Percentiles rank a stretch among this genome's conserved stretches.
These are phyloP conservation scores for Eilema caniola DNA, from an alignment of 2,888 invertebrate species.

Conservation along the genomic window DNA sequence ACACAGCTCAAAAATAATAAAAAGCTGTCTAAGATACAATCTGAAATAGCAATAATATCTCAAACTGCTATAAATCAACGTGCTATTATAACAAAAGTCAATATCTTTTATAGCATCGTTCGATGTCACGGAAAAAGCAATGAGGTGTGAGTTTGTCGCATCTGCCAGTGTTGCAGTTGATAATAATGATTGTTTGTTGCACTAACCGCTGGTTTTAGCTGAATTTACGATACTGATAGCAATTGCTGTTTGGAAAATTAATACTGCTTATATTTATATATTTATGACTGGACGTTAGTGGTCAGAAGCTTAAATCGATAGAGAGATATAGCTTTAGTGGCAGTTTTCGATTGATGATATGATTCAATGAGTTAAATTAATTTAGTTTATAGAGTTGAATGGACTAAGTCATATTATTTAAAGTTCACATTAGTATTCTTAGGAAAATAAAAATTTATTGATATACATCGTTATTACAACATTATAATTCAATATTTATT, in stretches of 20 bases:
- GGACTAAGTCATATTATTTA: neutral
- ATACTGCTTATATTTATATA: slow-evolving; percentile 37
- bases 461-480: neutral
- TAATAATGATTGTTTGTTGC: slow-evolving; percentile 75
- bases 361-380: neutral
- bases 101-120: slow-evolving; percentile 80
- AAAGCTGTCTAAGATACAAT: slow-evolving; percentile 1
- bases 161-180: slow-evolving; percentile 71
- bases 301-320: slow-evolving; percentile 25
- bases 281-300: slow-evolving; percentile 36
- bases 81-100: slow-evolving; percentile 71
- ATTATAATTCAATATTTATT: too few species aligned
- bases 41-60: slow-evolving; percentile 21
- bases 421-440: neutral
- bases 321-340: slow-evolving; percentile 26
- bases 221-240: slow-evolving; percentile 54
- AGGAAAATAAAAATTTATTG: neutral
- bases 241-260: slow-evolving; percentile 41
- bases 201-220: slow-evolving; percentile 54
- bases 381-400: neutral
- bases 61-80: slow-evolving; percentile 58
- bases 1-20: neutral
- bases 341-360: slow-evolving; percentile 1
- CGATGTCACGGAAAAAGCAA: slow-evolving; percentile 85
- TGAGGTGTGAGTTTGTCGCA: slow-evolving; percentile 79